These are phyloP conservation scores for Dromiciops gliroides DNA, from an alignment of 2,113 vertebrate genomes.

Conservation along the genomic window DNA sequence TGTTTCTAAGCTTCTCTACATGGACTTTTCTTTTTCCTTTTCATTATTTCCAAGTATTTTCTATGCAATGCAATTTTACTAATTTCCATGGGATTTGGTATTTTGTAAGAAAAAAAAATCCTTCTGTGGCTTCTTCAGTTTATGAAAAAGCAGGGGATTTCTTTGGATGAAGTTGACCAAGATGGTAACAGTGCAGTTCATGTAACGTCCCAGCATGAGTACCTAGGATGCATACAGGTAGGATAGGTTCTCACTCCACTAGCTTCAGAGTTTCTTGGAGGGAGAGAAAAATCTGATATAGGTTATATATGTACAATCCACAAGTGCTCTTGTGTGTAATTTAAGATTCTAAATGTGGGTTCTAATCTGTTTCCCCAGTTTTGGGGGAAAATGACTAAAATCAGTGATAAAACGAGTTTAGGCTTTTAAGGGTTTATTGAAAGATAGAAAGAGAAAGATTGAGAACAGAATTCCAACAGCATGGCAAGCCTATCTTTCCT, in stretches of 20 bases:
- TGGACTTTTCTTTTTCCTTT: slow-evolving; percentile 7
- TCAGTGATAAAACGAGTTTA: no score
- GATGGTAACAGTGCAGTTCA: slow-evolving; percentile 97
- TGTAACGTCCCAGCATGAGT: slow-evolving; percentile 93
- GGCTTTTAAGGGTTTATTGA: no score
- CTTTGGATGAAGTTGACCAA: slow-evolving; percentile 95
- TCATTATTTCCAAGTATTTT: slow-evolving; percentile 14
- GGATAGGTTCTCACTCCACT: background rate
- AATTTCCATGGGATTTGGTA: slow-evolving; percentile 19
- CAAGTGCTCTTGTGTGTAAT: no score
- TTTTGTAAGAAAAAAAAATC: slow-evolving; percentile 93
- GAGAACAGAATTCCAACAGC: no score
- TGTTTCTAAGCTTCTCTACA: background rate
- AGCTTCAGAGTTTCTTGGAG: background rate
- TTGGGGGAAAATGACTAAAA: no score
- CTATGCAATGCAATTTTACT: background rate
- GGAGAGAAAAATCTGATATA: background rate
- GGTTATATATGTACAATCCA: no score
- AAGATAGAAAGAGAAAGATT: no score
- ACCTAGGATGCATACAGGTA: slow-evolving; percentile 97
- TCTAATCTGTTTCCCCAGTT: no score
- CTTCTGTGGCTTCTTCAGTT: slow-evolving; percentile 98
- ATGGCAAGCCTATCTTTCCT: no score
- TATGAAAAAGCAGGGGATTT: slow-evolving; percentile 99
- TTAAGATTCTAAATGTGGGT: no score